Conservation (phyloP, 2,113 vertebrate species). For the Sitta europaea region DNA sequence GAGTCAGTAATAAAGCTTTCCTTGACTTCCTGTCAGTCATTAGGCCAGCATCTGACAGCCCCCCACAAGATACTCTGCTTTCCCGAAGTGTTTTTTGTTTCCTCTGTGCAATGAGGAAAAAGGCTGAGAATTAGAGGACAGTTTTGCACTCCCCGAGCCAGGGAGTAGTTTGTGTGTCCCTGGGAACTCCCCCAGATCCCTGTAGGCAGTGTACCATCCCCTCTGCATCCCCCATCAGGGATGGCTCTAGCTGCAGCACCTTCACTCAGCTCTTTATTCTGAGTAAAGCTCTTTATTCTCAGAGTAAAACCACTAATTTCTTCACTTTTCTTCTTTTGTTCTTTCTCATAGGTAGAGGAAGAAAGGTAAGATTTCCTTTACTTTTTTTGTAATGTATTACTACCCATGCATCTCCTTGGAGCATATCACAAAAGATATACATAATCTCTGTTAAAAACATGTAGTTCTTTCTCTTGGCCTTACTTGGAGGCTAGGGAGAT, state of each 20-base stretch:
- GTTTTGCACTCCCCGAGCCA: not conserved
- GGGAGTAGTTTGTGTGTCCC: accelerated
- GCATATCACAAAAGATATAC: not conserved
- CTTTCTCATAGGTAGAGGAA: constrained; percentile 71
- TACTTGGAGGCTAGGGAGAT: not conserved
- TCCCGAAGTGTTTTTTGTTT: not conserved
- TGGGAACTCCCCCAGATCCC: not conserved
- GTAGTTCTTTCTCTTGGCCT: not conserved
- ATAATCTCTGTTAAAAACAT: not conserved
- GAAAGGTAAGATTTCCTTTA: constrained; percentile 72
- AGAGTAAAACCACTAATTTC: constrained; percentile 1
- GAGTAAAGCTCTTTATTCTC: too few species aligned
- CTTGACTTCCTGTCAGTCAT: not conserved
- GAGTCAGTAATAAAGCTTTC: not conserved
- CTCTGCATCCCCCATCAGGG: not conserved
- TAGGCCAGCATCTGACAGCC: not conserved
- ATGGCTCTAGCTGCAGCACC: not conserved
- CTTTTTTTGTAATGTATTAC: not conserved
- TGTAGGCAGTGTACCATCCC: too few species aligned
- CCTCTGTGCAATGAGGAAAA: not conserved
- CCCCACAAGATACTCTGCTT: not conserved
- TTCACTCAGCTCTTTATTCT: not conserved
- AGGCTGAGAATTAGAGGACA: not conserved
- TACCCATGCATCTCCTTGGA: not conserved
- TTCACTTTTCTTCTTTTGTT: constrained; percentile 25